Evolutionary conservation across 1,140 invertebrate genomes (phyloP), one percentile per base, ranked within the genome.

Genomic region (Trachymyrmex cornetzi): DNA sequence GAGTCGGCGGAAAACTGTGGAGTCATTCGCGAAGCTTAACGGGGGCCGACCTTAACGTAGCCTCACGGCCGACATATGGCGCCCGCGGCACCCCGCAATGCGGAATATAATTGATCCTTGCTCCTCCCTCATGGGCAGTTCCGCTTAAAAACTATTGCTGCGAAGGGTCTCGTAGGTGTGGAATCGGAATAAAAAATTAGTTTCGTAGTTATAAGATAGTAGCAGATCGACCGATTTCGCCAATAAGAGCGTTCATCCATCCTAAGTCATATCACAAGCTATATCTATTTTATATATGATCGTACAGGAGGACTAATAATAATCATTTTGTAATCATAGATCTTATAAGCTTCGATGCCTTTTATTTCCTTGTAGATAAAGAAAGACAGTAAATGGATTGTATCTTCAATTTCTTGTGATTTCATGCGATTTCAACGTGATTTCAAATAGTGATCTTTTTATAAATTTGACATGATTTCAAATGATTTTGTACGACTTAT

Each of bases 1-100:
- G 79, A 71, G 75, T 55, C 48, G 69, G 14, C 34, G 50, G 55
- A 48, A 87, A 89, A 90, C 0, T 50, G 72, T 72, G 22, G 67
- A 89, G 88, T 90, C 88, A 90, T 77, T 89, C 88, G 88, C 88
- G 57, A 44, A 87, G 75, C 88, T 88, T 82, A 74, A 77, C 84
- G 71, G 71, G 50, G 71, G 71, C 84, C 27, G 57, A 24, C 12
- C 55, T 67, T 67, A 38, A 34, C 24, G 53, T 30, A 44, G 66
- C 77, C 72, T 80, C 75, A 86, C 67, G 84, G 55, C 16, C 57
- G 86, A 64, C 88, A 90, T 87, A 90, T 90, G 88, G 88, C 77
- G 84, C 87, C 75, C 59, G 63, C 30, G 75, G 53, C 55, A 44
- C 34, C 80, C 80, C 34, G 67, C 79, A 16, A 81, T 48, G 80